Percentiles rank a stretch among this genome's conserved stretches.
Evolutionary conservation across 64 coral and sea anemone species (phyloP).

Genomic region (Porites australiensis): DNA sequence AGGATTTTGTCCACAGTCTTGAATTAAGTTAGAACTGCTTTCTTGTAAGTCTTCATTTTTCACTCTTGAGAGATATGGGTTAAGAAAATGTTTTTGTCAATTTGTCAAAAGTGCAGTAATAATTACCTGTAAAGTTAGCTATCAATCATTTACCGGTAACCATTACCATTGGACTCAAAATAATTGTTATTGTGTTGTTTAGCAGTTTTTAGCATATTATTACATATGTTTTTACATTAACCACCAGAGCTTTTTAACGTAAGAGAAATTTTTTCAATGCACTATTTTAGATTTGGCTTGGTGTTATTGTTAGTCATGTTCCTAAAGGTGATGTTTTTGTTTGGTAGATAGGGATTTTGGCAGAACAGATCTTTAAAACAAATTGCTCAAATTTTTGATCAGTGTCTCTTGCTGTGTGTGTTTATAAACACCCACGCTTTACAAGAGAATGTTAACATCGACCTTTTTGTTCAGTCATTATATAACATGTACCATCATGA

Average conservation of each 20-base stretch:
- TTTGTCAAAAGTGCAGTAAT: background rate
- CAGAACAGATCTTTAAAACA: background rate
- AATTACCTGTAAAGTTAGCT: background rate
- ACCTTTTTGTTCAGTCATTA: background rate
- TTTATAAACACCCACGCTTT: background rate
- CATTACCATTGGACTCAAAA: background rate
- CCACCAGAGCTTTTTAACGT: background rate
- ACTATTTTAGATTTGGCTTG: background rate
- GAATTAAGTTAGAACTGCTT: no score
- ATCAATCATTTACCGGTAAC: background rate
- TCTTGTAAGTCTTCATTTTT: no score
- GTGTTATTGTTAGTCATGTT: background rate
- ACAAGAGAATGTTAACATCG: background rate
- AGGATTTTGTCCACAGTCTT: no score
- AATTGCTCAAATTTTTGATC: background rate
- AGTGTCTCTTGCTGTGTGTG: slow-evolving; percentile 15
- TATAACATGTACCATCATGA: background rate
- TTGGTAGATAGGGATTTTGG: background rate
- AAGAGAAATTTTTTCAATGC: background rate
- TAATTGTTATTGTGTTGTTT: background rate
- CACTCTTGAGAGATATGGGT: background rate
- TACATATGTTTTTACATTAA: background rate
- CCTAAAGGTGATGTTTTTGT: background rate
- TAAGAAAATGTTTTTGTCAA: background rate
- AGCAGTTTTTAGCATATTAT: background rate